These are phyloP conservation scores for Ptychadena robeensis DNA, from an alignment of 2,797 vertebrate species.

Conservation along the genomic window DNA sequence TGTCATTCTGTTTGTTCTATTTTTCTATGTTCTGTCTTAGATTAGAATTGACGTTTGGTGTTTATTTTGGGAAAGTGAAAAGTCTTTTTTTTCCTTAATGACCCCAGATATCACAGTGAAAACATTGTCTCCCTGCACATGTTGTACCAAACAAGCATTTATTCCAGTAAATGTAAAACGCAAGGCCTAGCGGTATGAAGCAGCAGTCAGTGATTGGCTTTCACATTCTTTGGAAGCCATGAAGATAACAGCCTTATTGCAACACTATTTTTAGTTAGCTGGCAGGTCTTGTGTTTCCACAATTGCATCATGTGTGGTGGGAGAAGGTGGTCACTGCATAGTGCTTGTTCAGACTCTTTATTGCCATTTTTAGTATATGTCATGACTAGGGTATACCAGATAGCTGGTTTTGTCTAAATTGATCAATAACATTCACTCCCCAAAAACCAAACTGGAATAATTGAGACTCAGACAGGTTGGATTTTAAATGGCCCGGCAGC, in stretches of 20 bases:
- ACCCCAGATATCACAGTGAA: constrained; percentile 10
- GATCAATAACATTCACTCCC: no score
- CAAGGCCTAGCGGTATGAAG: not conserved
- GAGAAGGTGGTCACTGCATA: constrained; percentile 13
- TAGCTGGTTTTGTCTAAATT: no score
- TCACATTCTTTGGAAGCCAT: not conserved
- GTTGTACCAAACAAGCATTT: not conserved
- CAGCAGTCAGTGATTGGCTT: not conserved
- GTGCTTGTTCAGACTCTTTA: not conserved
- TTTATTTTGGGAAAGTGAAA: not conserved
- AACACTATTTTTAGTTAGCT: not conserved
- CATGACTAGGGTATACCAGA: no score
- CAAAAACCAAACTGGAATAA: no score
- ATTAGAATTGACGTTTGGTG: constrained; percentile 32
- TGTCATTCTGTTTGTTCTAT: constrained; percentile 7
- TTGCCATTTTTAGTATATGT: no score
- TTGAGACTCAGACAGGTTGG: no score
- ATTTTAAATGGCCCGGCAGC: no score
- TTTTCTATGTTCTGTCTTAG: not conserved
- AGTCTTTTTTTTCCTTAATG: not conserved
- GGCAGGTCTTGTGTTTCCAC: not conserved
- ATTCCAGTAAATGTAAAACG: constrained; percentile 10
- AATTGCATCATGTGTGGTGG: constrained; percentile 14
- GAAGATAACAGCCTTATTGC: constrained; percentile 6
- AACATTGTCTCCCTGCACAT: constrained; percentile 26